These are phyloP conservation scores for Syngnathus rostellatus DNA, from an alignment of 2,797 vertebrate genomes.

Conservation along the genomic window DNA sequence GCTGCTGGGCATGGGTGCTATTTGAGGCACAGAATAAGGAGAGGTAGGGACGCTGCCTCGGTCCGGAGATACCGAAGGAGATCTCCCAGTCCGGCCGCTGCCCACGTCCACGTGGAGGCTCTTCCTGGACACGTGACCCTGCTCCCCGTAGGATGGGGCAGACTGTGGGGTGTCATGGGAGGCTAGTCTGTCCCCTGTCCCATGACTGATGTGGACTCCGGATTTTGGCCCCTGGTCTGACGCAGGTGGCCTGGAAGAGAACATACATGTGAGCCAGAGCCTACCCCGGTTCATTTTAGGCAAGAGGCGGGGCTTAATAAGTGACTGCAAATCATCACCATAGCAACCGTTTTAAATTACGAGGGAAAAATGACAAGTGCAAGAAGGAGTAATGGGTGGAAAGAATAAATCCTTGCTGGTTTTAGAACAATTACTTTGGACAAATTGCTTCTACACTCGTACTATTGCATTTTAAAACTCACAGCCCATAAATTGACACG, in stretches of 20 bases:
- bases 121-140: slow-evolving; percentile 71
- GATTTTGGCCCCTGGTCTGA: slow-evolving; percentile 76
- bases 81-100: slow-evolving; percentile 74
- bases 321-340: neutral
- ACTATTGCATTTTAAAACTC: neutral
- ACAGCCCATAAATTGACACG: no score
- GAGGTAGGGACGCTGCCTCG: slow-evolving; percentile 87
- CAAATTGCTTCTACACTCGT: neutral
- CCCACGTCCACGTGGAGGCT: slow-evolving; percentile 85
- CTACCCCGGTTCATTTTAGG: neutral
- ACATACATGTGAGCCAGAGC: neutral
- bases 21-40: slow-evolving; percentile 96
- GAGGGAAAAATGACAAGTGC: neutral
- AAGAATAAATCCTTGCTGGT: neutral
- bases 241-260: slow-evolving; percentile 68
- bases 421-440: neutral
- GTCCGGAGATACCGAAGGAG: slow-evolving; percentile 83
- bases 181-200: slow-evolving; percentile 64
- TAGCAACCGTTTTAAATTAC: neutral
- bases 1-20: slow-evolving; percentile 96
- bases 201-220: slow-evolving; percentile 64
- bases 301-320: neutral
- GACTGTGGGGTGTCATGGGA: slow-evolving; percentile 60
- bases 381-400: neutral
- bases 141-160: slow-evolving; percentile 40